phyloP scores from a whole-genome alignment of 1,140 invertebrate genomes.

The Caenorhabditis tropicalis region DNA sequence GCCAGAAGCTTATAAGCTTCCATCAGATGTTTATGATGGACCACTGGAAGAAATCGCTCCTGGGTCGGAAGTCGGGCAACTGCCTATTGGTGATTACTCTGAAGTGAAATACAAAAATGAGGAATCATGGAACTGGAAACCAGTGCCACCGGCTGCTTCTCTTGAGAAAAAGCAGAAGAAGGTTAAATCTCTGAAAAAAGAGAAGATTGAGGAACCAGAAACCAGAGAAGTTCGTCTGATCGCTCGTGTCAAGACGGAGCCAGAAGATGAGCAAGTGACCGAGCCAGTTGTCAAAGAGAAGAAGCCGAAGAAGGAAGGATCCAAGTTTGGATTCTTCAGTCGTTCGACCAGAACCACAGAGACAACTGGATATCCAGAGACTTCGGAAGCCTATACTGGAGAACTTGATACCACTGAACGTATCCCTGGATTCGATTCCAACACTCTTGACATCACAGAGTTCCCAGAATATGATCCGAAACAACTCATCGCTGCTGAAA shows the following conservation, averaged over 20 bases:
- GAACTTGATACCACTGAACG: neutral
- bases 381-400: neutral
- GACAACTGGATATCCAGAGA: neutral
- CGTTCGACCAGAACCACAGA: neutral
- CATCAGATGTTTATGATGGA: conserved; percentile 40
- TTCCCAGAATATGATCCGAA: neutral
- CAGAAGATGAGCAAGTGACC: neutral
- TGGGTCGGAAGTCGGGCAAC: conserved; percentile 1
- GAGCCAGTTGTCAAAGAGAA: neutral
- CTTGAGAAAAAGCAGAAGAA: conserved; percentile 54
- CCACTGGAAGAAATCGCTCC: conserved; percentile 34
- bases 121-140: neutral
- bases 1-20: conserved; percentile 1
- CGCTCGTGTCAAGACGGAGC: neutral
- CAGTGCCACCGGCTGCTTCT: neutral
- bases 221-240: neutral
- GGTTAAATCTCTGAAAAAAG: conserved; percentile 50
- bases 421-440: no score
- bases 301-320: neutral
- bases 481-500: neutral
- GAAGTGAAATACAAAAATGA: no score
- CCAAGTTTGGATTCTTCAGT: neutral
- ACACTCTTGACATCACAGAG: no score
- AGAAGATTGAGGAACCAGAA: neutral
- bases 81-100: neutral